These are phyloP conservation scores for Scytalopus superciliaris DNA, from an alignment of 2,113 vertebrate genomes.

Conservation along the genomic window DNA sequence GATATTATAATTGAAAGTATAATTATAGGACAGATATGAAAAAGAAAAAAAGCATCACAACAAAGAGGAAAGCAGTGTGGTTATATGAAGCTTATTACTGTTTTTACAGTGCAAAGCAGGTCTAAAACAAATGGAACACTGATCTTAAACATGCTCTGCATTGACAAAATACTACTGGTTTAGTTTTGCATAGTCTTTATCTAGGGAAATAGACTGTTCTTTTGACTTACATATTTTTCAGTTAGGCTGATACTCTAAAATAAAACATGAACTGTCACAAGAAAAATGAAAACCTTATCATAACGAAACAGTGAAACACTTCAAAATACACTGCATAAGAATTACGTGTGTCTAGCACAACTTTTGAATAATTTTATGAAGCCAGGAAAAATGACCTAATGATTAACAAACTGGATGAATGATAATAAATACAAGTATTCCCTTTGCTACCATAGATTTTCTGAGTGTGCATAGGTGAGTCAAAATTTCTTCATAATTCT, in stretches of 20 bases:
- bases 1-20: neutral
- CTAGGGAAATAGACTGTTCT: neutral
- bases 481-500: neutral
- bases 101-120: neutral
- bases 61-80: neutral
- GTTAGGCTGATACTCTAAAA: neutral
- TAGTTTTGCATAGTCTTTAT: neutral
- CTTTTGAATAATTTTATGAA: constrained; percentile 7
- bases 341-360: neutral
- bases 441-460: neutral
- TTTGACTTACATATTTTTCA: neutral
- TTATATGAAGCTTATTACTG: neutral
- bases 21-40: neutral
- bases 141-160: neutral
- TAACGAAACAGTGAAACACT: constrained; percentile 1
- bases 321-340: neutral
- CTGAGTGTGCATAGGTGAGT: neutral
- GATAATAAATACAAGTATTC: constrained; percentile 19
- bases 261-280: neutral
- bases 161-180: neutral
- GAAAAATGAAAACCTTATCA: neutral
- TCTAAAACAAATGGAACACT: neutral
- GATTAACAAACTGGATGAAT: constrained; percentile 12
- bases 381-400: constrained; percentile 22
- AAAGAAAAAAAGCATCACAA: neutral